Conservation (phyloP, 2,888 invertebrate genomes). For the Strigamia maritima region DNA sequence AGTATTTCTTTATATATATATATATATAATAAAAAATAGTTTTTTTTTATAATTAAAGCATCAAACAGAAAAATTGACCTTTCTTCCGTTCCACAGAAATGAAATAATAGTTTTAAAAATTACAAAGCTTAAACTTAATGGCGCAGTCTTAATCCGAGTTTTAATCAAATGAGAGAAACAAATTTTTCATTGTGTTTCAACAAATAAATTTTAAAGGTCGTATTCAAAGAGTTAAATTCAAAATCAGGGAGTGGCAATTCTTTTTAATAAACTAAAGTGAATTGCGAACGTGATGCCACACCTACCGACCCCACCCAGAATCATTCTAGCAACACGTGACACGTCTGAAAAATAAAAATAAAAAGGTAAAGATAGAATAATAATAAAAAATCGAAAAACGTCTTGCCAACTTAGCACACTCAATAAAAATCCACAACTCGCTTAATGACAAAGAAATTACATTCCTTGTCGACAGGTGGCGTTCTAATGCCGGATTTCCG, state of each 20-base stretch:
- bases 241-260: constrained; percentile 15
- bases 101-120: too few species aligned
- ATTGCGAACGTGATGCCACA: neutral
- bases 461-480: constrained; percentile 15
- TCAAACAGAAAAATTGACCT: neutral
- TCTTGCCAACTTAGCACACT: constrained; percentile 15
- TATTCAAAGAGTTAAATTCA: neutral
- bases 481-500: constrained; percentile 10
- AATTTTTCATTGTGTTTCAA: neutral
- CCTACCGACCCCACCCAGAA: constrained; percentile 4
- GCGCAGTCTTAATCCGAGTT: neutral
- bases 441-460: constrained; percentile 15
- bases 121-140: neutral
- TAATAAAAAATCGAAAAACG: neutral
- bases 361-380: neutral
- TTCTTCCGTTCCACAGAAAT: neutral
- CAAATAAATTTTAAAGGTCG: neutral
- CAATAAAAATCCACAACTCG: constrained; percentile 5
- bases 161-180: neutral
- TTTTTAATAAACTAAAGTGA: constrained; percentile 15
- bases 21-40: neutral
- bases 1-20: too few species aligned
- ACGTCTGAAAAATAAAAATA: neutral
- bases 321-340: neutral
- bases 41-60: neutral